Percentiles rank a stretch among this genome's conserved stretches.
phyloP scores from a whole-genome alignment of 1,140 invertebrate species.

The Mya arenaria region DNA sequence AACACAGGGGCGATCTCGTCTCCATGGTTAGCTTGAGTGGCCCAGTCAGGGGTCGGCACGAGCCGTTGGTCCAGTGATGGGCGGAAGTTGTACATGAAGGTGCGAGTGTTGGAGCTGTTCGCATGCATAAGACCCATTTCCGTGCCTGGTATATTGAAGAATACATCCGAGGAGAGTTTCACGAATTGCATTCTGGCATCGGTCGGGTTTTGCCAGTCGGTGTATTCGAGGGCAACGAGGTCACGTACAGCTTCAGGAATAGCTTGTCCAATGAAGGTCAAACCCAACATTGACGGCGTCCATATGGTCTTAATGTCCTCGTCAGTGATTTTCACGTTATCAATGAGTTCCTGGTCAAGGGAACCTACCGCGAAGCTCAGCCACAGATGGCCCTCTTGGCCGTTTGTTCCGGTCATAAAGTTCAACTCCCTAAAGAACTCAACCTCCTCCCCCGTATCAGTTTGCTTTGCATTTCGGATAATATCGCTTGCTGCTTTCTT shows the following conservation, averaged over 20 bases:
- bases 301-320: slow-evolving; percentile 7
- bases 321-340: not conserved
- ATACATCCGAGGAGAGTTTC: not conserved
- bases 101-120: not conserved
- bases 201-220: slow-evolving; percentile 14
- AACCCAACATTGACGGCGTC: not conserved
- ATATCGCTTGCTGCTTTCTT: not conserved
- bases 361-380: not conserved
- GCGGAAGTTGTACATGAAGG: slow-evolving; percentile 7
- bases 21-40: slow-evolving; percentile 21
- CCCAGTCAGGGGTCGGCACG: slow-evolving; percentile 20
- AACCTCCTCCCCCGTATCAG: not conserved
- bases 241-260: not conserved
- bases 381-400: slow-evolving; percentile 4
- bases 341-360: not conserved
- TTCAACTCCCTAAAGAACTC: slow-evolving; percentile 11
- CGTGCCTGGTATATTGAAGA: not conserved
- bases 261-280: not conserved
- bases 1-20: slow-evolving; percentile 35
- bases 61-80: not conserved
- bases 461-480: not conserved
- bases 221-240: slow-evolving; percentile 2
- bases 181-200: not conserved
- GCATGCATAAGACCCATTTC: not conserved
- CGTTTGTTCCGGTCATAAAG: slow-evolving; percentile 16